Evolutionary conservation across 2,797 vertebrate species (phyloP).

Genomic region (Decapterus maruadsi): DNA sequence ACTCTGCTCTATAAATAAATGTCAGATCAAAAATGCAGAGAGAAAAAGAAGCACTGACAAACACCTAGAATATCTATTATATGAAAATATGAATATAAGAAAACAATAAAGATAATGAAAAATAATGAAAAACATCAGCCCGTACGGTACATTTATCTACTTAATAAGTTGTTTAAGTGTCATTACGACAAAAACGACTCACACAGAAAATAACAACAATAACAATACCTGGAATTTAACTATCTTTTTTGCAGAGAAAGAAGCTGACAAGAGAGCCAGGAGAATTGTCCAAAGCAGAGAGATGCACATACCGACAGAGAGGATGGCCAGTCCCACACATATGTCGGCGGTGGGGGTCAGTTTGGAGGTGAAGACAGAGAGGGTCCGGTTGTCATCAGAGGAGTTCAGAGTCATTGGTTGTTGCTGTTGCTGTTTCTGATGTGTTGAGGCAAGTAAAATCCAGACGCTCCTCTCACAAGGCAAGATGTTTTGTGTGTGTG

Average conservation of each 20-base stretch:
- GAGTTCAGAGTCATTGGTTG: slow-evolving; percentile 56
- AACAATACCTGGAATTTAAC: no score
- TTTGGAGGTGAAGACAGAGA: slow-evolving; percentile 74
- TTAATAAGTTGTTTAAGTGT: neutral
- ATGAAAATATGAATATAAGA: no score
- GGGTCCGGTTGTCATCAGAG: slow-evolving; percentile 40
- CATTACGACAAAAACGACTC: neutral
- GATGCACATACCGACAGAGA: slow-evolving; percentile 71
- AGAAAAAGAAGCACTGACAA: no score
- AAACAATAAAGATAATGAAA: no score
- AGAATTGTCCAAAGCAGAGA: neutral
- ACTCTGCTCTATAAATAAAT: no score
- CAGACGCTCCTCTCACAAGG: neutral
- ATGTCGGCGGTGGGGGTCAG: slow-evolving; percentile 73
- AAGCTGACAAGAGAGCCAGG: neutral
- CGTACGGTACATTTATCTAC: no score
- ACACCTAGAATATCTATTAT: no score
- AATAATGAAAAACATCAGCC: no score
- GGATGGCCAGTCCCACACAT: slow-evolving; percentile 75
- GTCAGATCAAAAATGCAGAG: no score
- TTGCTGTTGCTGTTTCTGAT: neutral
- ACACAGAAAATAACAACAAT: neutral
- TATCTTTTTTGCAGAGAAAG: neutral
- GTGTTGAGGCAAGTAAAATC: neutral
- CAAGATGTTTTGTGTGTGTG: neutral